Evolutionary conservation across 2,113 vertebrate genomes (phyloP).

Genomic region (Chamaetylas fuelleborni): DNA sequence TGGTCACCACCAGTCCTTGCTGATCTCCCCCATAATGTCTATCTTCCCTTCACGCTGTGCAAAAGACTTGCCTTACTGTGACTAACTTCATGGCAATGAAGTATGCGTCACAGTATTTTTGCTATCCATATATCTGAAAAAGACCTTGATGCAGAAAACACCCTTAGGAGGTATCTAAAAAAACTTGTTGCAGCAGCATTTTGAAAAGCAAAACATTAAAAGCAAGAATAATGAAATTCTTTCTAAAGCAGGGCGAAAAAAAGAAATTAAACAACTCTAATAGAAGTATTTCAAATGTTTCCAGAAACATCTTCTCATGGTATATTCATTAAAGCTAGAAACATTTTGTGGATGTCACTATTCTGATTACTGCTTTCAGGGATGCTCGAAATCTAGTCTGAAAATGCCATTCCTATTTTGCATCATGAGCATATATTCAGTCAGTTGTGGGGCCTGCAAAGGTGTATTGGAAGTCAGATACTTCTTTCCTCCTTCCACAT

Average conservation of each 20-base stretch:
- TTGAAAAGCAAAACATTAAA: not conserved
- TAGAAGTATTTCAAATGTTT: not conserved
- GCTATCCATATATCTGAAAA: not conserved
- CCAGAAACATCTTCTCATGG: not conserved
- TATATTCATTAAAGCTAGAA: not conserved
- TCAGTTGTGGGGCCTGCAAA: not conserved
- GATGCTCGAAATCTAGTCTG: not conserved
- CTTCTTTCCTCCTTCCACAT: not conserved
- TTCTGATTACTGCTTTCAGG: not conserved
- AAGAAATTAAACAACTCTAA: not conserved
- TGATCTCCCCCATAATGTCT: not conserved
- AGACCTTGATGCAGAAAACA: not conserved
- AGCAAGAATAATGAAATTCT: not conserved
- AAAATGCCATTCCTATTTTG: not conserved
- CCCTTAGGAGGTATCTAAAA: not conserved
- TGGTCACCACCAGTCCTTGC: not conserved
- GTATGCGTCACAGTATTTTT: not conserved
- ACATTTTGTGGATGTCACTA: not conserved
- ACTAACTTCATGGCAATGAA: not conserved
- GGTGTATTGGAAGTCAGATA: not conserved
- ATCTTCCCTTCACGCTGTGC: not conserved
- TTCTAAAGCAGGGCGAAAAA: not conserved
- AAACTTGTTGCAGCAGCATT: not conserved
- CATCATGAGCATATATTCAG: not conserved
- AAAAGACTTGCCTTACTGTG: not conserved